phyloP scores from a whole-genome alignment of 2,113 vertebrate species.

The Takifugu flavidus region DNA sequence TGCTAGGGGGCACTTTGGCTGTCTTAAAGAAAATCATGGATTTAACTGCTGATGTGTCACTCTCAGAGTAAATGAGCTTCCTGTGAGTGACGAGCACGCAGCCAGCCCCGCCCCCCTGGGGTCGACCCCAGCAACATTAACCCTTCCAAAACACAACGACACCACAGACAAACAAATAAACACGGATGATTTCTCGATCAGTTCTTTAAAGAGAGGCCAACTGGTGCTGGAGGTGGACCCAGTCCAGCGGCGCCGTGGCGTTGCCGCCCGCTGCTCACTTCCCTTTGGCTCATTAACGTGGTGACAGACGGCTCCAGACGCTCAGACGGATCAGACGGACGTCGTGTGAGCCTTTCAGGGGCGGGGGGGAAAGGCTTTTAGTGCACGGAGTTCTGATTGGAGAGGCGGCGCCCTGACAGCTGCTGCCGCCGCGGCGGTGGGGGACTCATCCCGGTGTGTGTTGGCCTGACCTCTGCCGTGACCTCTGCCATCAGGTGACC shows the following conservation, averaged over 20 bases:
- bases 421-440: slow-evolving; percentile 21
- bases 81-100: slow-evolving; percentile 44
- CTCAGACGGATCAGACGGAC: slow-evolving; percentile 40
- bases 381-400: slow-evolving; percentile 53
- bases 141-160: background rate
- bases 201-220: slow-evolving; percentile 41
- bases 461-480: slow-evolving; percentile 17
- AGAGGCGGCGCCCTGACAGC: slow-evolving; percentile 54
- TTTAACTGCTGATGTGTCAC: slow-evolving; percentile 61
- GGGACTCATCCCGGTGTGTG: background rate
- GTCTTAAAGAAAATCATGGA: slow-evolving; percentile 60
- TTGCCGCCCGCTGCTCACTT: slow-evolving; percentile 31
- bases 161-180: slow-evolving; percentile 18
- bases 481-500: slow-evolving; percentile 16
- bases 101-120: slow-evolving; percentile 11
- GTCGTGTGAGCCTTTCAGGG: slow-evolving; percentile 48
- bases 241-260: no score
- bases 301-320: slow-evolving; percentile 40
- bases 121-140: background rate
- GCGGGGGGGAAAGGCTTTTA: slow-evolving; percentile 58
- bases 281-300: slow-evolving; percentile 59
- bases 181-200: slow-evolving; percentile 33
- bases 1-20: slow-evolving; percentile 64
- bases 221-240: slow-evolving; percentile 69
- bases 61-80: slow-evolving; percentile 60